phyloP scores from a whole-genome alignment of 2,888 invertebrate species.

The Drosophila recens region DNA sequence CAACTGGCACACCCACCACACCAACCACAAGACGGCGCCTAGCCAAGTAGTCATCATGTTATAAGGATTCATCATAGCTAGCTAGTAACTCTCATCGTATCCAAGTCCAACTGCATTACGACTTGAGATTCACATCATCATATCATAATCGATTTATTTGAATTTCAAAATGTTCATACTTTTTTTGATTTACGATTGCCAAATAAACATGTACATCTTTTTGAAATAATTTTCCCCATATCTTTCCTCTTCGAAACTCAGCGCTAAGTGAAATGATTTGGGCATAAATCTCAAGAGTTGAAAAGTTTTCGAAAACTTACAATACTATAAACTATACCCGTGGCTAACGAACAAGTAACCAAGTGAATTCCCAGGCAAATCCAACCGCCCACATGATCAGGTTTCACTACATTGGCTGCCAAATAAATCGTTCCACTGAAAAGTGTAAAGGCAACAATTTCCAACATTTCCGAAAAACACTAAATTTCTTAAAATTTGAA shows the following conservation, averaged over 20 bases:
- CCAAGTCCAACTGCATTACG: constrained; percentile 32
- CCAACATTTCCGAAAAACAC: constrained; percentile 39
- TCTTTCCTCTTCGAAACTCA: not conserved
- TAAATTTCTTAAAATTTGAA: constrained; percentile 7
- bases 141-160: constrained; percentile 24
- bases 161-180: constrained; percentile 36
- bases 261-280: not conserved
- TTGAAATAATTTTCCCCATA: constrained; percentile 1
- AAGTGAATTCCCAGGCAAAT: constrained; percentile 7
- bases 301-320: constrained; percentile 32
- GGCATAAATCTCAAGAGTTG: not conserved
- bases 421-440: constrained; percentile 35
- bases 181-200: constrained; percentile 29
- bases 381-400: constrained; percentile 10
- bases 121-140: constrained; percentile 14
- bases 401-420: constrained; percentile 27
- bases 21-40: constrained; percentile 81
- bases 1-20: constrained; percentile 83
- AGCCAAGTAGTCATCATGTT: constrained; percentile 67
- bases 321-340: constrained; percentile 28
- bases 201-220: constrained; percentile 52
- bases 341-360: constrained; percentile 8
- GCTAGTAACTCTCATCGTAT: constrained; percentile 17
- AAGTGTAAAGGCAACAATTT: constrained; percentile 35
- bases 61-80: constrained; percentile 59